Percentiles rank a stretch among this genome's conserved stretches.
These are phyloP conservation scores for Aromia moschata DNA, from an alignment of 2,888 invertebrate species.

Conservation along the genomic window DNA sequence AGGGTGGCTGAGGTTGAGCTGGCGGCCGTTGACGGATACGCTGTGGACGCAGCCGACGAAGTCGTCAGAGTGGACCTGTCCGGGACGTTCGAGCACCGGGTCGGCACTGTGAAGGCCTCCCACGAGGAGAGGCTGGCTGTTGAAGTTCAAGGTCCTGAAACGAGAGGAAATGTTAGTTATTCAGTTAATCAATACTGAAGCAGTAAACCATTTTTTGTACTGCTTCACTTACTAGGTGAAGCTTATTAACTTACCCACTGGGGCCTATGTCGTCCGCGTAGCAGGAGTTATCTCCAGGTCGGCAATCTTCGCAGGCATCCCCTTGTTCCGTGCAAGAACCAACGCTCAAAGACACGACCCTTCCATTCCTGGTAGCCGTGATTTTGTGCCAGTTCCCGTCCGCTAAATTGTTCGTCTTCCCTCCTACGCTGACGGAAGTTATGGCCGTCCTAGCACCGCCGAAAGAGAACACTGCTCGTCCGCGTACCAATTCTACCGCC, in stretches of 20 bases:
- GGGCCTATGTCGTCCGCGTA: slow-evolving; percentile 88
- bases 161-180: slow-evolving; percentile 38
- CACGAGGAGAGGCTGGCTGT: slow-evolving; percentile 84
- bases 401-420: slow-evolving; percentile 73
- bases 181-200: too few species aligned
- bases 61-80: slow-evolving; percentile 91
- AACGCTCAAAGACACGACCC: slow-evolving; percentile 85
- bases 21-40: slow-evolving; percentile 86
- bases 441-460: slow-evolving; percentile 90
- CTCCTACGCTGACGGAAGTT: slow-evolving; percentile 77
- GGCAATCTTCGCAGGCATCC: slow-evolving; percentile 85
- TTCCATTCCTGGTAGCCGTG: slow-evolving; percentile 88
- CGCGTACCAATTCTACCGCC: slow-evolving; percentile 86
- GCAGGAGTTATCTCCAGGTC: slow-evolving; percentile 82
- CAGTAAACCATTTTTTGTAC: too few species aligned
- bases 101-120: slow-evolving; percentile 88
- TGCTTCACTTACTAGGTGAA: too few species aligned
- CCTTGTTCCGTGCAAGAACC: slow-evolving; percentile 86
- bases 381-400: slow-evolving; percentile 93
- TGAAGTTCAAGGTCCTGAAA: slow-evolving; percentile 89
- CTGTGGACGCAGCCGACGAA: slow-evolving; percentile 94
- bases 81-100: slow-evolving; percentile 86
- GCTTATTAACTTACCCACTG: slow-evolving; percentile 84
- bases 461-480: slow-evolving; percentile 88
- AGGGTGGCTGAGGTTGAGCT: slow-evolving; percentile 83